Conservation (phyloP, 2,797 vertebrate species). For the Jordanella pulchra region DNA sequence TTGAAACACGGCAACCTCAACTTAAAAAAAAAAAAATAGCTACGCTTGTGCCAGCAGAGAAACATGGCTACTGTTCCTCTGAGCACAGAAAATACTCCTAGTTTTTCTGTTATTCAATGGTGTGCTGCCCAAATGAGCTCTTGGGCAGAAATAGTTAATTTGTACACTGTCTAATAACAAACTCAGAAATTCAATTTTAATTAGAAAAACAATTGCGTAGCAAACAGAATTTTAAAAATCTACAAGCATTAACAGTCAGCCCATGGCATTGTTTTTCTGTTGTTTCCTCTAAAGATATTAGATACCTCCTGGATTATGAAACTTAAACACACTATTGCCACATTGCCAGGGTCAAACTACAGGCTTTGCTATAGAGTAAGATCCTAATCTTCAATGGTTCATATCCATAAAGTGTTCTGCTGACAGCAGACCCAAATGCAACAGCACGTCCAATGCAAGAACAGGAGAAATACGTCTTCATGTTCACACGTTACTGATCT, state of each 20-base stretch:
- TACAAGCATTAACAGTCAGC: conserved; percentile 12
- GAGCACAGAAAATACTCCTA: conserved; percentile 1
- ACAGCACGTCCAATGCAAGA: conserved; percentile 38
- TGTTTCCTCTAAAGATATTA: conserved; percentile 1
- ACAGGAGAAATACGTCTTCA: conserved; percentile 27
- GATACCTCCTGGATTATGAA: conserved; percentile 12
- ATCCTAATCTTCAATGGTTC: conserved; percentile 40
- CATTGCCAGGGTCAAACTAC: conserved; percentile 7
- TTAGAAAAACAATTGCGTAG: neutral
- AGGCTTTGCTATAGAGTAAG: conserved; percentile 32
- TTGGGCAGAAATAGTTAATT: neutral
- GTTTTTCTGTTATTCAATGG: conserved; percentile 3
- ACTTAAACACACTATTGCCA: conserved; percentile 1
- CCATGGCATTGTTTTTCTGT: conserved; percentile 7
- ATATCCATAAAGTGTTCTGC: conserved; percentile 47
- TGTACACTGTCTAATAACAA: conserved; percentile 9
- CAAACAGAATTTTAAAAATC: conserved; percentile 10
- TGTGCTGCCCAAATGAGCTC: conserved; percentile 8
- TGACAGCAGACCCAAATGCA: conserved; percentile 36
- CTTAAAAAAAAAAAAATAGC: no score
- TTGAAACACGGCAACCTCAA: conserved; percentile 45
- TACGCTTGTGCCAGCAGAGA: conserved; percentile 24
- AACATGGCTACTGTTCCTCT: conserved; percentile 11
- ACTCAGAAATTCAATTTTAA: neutral
- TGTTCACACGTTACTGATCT: conserved; percentile 44